Percentiles rank a stretch among this genome's conserved stretches.
Conservation (phyloP, 2,113 vertebrate species). For the Phrynosoma blainvillii region DNA sequence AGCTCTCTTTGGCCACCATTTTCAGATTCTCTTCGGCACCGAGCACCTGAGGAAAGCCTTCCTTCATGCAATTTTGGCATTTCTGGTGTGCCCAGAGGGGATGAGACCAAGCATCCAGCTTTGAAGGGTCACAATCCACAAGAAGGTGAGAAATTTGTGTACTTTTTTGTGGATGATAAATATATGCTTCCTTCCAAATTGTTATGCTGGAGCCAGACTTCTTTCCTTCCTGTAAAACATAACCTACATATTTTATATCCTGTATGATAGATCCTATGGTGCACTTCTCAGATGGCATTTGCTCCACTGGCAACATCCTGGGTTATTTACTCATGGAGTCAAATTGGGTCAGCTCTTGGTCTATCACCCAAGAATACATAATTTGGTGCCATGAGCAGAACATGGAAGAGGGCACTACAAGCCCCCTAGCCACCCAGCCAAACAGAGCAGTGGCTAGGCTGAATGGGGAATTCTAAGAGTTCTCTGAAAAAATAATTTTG, state of each 20-base stretch:
- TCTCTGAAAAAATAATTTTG: too few species aligned
- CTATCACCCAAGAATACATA: neutral
- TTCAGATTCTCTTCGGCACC: constrained; percentile 71
- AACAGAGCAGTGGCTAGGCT: too few species aligned
- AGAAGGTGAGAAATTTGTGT: neutral
- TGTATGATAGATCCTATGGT: neutral
- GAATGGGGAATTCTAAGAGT: too few species aligned
- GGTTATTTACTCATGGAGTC: neutral
- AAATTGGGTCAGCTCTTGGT: neutral
- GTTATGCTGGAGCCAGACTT: neutral
- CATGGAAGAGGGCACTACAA: too few species aligned
- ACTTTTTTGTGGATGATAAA: neutral
- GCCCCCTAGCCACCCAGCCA: too few species aligned
- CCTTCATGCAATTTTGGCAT: constrained; percentile 43
- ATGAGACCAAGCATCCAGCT: fast-evolving
- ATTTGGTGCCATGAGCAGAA: too few species aligned
- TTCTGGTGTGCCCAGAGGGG: constrained; percentile 37
- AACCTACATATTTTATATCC: neutral
- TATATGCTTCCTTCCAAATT: neutral
- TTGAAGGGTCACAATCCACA: neutral
- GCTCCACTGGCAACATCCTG: neutral
- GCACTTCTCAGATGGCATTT: neutral
- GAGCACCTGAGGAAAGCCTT: constrained; percentile 39
- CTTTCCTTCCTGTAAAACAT: neutral
- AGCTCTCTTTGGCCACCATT: neutral